Evolutionary conservation across 2,113 vertebrate genomes (phyloP).

Genomic region (Glaucomys volans): DNA sequence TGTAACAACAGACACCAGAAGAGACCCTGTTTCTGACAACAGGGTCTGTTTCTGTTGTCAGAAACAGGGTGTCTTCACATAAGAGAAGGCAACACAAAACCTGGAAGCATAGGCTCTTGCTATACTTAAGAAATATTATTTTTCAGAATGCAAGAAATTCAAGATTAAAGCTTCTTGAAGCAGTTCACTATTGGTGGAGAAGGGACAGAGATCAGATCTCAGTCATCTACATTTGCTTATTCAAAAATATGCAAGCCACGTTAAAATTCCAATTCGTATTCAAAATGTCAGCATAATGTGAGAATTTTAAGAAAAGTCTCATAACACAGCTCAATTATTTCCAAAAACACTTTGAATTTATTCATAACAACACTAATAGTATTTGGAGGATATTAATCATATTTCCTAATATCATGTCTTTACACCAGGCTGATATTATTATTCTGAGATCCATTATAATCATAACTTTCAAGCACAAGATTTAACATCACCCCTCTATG

Average conservation of each 20-base stretch:
- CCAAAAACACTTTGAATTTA: constrained; percentile 17
- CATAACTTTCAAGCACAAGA: background rate
- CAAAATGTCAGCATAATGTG: background rate
- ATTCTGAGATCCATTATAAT: background rate
- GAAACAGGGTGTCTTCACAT: too few species aligned
- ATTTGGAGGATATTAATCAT: background rate
- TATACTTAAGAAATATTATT: background rate
- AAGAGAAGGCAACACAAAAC: background rate
- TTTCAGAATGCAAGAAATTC: background rate
- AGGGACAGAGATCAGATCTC: background rate
- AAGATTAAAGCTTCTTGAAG: background rate
- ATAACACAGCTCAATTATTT: constrained; percentile 3
- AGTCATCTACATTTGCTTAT: background rate
- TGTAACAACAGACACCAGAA: background rate
- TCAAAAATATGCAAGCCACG: constrained; percentile 12
- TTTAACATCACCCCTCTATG: background rate
- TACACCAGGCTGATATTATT: background rate
- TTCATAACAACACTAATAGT: background rate
- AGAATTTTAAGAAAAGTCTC: background rate
- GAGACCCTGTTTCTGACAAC: too few species aligned
- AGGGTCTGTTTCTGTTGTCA: too few species aligned
- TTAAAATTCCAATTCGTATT: background rate
- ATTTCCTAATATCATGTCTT: background rate
- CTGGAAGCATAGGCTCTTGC: background rate
- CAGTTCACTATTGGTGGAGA: background rate